Base-by-base conservation (phyloP, 1,140 invertebrate genomes). In the Macrotrachela quadricornifera region DNA sequence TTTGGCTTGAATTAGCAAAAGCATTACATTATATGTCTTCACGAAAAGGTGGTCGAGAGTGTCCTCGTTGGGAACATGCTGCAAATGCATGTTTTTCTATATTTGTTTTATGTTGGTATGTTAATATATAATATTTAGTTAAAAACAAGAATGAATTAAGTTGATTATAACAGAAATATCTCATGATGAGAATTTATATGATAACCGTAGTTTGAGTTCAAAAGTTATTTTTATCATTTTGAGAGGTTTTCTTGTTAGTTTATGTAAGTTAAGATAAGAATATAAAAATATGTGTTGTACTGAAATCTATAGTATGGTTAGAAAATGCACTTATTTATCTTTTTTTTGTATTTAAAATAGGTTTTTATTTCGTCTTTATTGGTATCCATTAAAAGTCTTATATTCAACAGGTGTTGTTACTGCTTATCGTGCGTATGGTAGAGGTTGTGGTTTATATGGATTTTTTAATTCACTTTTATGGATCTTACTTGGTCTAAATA, bases 1-100 rank as follows among this genome's bases (percentile, higher is more conserved):
- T 71, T 15, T 55, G 63, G n/a, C 51, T 72, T 21, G 70, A 73
- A 56, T 67, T 67, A 42, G 69, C 71, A 15, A 72, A 73, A 57
- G 53, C 65, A 11, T 62, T 61, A 41, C 62, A 71, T 17, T 71
- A 72, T 55, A 59, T 73, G 44, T 71, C 71, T 57, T 59, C 61
- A 50, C 59, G 70, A 40, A 57, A 57, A 49, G 64, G 63, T 1
- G 57, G 62, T 30, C 21, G 21, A 47, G 57, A 57, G 40, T 59
- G 64, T 39, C 43, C 50, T 21, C 43, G 56, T 1, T 56, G 63
- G 51, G 63, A 72, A 49, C 46, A 58, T 14, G 42, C 67, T 16
- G 64, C 67, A n/a, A 66, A 64, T 47, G 54, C 61, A 49, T 60
- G 63, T 1, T 73, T 73, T 57, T 55, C 61, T 36, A 45, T 59